Percentiles rank a stretch among this genome's conserved stretches.
Conservation (phyloP, 2,113 vertebrate genomes). For the Mellivora capensis region DNA sequence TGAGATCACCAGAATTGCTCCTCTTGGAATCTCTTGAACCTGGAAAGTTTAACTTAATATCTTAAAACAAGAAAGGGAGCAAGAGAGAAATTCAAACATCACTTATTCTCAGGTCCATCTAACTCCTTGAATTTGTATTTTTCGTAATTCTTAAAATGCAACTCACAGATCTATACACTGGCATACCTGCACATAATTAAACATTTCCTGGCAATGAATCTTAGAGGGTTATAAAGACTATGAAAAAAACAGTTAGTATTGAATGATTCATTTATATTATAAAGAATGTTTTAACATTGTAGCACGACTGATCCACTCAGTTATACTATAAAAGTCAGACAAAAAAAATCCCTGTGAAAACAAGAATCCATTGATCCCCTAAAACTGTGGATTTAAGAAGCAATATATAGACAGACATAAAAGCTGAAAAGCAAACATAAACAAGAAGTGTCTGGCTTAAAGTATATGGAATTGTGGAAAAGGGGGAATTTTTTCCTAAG, state of each 20-base stretch:
- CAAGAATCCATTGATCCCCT: background rate
- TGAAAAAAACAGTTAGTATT: background rate
- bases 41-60: conserved; percentile 3
- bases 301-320: background rate
- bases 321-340: background rate
- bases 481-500: background rate
- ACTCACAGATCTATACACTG: background rate
- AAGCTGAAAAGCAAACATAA: background rate
- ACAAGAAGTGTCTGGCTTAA: background rate
- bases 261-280: background rate
- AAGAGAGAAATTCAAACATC: background rate
- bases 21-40: background rate
- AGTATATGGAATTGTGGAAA: background rate
- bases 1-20: conserved; percentile 17
- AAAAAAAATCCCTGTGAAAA: background rate
- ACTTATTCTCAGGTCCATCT: conserved; percentile 1
- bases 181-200: background rate
- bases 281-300: conserved; percentile 18
- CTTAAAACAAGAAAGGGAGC: background rate
- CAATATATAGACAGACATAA: background rate
- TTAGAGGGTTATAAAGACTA: background rate
- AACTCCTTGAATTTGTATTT: conserved; percentile 1
- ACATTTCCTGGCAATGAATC: background rate
- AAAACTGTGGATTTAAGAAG: background rate
- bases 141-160: conserved; percentile 23